A percentile compares a stretch with the other conserved stretches of the same genome.
Conservation (phyloP, 2,113 vertebrate species). For the Corythornis vintsioides region DNA sequence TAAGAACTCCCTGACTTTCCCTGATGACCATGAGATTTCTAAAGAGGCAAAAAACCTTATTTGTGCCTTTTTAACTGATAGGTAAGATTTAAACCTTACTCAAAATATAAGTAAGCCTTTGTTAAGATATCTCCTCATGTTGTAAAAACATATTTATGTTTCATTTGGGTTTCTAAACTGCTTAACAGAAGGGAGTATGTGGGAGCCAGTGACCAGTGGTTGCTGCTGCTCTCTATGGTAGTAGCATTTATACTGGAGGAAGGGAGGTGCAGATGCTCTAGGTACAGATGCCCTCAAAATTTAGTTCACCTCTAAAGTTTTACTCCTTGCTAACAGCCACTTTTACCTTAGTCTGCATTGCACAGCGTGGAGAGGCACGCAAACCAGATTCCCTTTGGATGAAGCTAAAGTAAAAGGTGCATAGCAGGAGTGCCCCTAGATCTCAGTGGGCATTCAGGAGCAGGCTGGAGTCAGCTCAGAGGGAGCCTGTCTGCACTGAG, state of each 20-base stretch:
- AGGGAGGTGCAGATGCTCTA: background rate
- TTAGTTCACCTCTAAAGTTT: background rate
- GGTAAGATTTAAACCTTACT: conserved; percentile 77
- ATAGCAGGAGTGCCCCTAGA: background rate
- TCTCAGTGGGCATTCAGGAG: background rate
- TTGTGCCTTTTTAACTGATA: conserved; percentile 97
- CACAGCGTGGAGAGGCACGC: background rate
- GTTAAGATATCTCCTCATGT: background rate
- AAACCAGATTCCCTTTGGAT: background rate
- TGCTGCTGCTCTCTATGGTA: background rate
- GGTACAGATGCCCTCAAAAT: background rate
- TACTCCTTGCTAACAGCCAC: background rate
- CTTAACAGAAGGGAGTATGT: background rate
- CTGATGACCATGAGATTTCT: conserved; percentile 96
- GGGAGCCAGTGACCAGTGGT: background rate
- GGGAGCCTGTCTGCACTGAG: background rate
- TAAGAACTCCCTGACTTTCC: conserved; percentile 96
- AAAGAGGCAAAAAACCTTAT: conserved; percentile 99
- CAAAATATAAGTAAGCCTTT: background rate
- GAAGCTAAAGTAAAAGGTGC: background rate
- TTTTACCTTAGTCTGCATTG: background rate
- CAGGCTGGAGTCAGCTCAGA: background rate
- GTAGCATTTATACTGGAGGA: background rate
- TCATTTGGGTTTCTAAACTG: background rate
- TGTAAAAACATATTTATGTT: background rate